Evolutionary conservation across 2,113 vertebrate genomes (phyloP).

Genomic region (Delphinus delphis): DNA sequence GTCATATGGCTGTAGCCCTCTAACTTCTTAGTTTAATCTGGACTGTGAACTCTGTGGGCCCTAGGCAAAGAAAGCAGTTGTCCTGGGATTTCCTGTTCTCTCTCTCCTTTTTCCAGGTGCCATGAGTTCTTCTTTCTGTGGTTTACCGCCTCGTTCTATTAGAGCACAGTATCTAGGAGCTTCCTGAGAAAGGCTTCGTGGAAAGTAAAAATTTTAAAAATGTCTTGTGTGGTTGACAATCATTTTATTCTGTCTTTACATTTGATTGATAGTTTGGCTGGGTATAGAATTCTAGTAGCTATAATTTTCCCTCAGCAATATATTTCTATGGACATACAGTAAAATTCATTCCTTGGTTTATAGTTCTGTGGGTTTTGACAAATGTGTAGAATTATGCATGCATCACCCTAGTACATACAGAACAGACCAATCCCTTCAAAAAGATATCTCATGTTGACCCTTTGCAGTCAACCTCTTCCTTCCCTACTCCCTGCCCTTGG

Average conservation of each 20-base stretch:
- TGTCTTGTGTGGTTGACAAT: neutral
- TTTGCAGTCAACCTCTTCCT: neutral
- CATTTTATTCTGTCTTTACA: neutral
- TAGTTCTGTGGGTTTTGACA: neutral
- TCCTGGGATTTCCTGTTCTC: neutral
- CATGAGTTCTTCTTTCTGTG: neutral
- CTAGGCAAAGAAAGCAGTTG: neutral
- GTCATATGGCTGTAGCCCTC: neutral
- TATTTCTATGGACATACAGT: neutral
- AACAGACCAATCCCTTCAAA: neutral
- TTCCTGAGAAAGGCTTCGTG: neutral
- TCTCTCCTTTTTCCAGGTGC: neutral
- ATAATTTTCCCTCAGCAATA: neutral
- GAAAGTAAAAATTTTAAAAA: neutral
- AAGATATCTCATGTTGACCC: neutral
- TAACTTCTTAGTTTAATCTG: neutral
- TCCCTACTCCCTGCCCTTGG: neutral
- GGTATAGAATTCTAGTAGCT: conserved; percentile 17
- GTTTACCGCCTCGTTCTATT: neutral
- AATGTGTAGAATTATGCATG: neutral
- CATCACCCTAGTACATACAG: neutral
- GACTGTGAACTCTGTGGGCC: neutral
- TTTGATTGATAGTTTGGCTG: conserved; percentile 20
- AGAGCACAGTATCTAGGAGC: neutral
- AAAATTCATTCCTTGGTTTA: neutral